Conservation (phyloP, 1,140 invertebrate genomes). For the Ips nitidus region DNA sequence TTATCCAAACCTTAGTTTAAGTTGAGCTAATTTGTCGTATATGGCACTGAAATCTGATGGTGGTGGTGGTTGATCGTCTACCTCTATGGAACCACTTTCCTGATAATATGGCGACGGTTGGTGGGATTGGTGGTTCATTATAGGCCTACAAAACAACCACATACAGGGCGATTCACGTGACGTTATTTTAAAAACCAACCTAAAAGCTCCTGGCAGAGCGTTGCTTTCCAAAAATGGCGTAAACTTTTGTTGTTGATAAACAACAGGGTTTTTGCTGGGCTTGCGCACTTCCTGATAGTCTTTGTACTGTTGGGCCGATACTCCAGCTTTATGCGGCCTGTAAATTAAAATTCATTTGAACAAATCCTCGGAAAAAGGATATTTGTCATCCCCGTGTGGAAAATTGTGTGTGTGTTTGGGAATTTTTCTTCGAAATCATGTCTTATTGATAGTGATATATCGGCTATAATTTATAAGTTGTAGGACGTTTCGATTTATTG, state of each 20-base stretch:
- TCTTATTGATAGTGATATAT: too few species aligned
- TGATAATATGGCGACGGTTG: slow-evolving; percentile 24
- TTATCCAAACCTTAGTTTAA: slow-evolving; percentile 41
- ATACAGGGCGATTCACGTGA: not conserved
- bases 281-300: slow-evolving; percentile 9
- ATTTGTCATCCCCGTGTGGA: too few species aligned
- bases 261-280: slow-evolving; percentile 10
- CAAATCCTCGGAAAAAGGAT: not conserved
- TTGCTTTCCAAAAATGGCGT: slow-evolving; percentile 49
- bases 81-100: slow-evolving; percentile 10
- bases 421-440: too few species aligned
- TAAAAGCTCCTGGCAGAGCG: slow-evolving; percentile 49
- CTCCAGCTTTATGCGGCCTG: slow-evolving; percentile 29
- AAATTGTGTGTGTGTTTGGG: too few species aligned
- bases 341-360: not conserved
- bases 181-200: not conserved
- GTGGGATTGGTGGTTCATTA: slow-evolving; percentile 13
- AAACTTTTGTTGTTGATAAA: slow-evolving; percentile 39
- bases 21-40: slow-evolving; percentile 48
- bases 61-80: slow-evolving; percentile 21
- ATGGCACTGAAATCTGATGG: slow-evolving; percentile 46
- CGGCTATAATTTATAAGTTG: too few species aligned
- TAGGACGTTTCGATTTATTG: too few species aligned
- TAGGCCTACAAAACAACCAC: slow-evolving; percentile 22
- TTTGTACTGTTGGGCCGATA: slow-evolving; percentile 32